Base-by-base conservation (phyloP, 2,888 invertebrate genomes). In the Amblyjoppa fuscipennis region DNA sequence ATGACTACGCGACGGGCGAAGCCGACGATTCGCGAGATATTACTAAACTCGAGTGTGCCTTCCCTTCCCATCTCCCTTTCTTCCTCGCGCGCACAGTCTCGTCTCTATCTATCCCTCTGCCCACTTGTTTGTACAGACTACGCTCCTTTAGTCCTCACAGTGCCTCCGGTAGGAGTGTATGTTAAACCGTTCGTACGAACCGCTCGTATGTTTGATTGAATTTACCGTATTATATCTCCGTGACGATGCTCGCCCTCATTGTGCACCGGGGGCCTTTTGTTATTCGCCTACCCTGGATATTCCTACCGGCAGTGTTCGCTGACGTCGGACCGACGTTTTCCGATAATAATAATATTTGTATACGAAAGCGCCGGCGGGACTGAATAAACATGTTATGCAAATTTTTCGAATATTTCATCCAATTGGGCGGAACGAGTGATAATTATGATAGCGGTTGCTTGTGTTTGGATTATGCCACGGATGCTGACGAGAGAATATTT, bases 21-120 rank as follows among this genome's bases (percentile, higher is more conserved):
- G 78, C 59, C 59, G 25, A n/a, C 61, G 78, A 79, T 79, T 70
- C 78, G 45, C 70, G 61, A 70, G 78, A 79, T 79, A 79, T 79
- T 71, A 49, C 45, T 49, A 79, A 71, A 71, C 61, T n/a, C 31
- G 49, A 34, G 70, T 49, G 34, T n/a, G 53, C 51, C 51, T 31
- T 53, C 51, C 20, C 51, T 34, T 64, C 34, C 64, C 31, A 16
- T 49, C 61, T n/a, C 49, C 70, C 56, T 34, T 66, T 69, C 68
- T 53, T 45, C 41, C 69, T 69, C 77, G 51, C 56, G 31, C 13
- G 31, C 13, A 25, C 25, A 3, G 41, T 53, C 68, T 66, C 76
- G 38, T 45, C 41, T 38, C 20, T 31, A 28, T 38, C 20, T 59
- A 28, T 38, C 20, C 45, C 20, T 59, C 34, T 70, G 25, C 61